A percentile compares a stretch with the other conserved stretches of the same genome.
phyloP scores from a whole-genome alignment of 2,888 invertebrate genomes.

The Camptogramma bilineatum region DNA sequence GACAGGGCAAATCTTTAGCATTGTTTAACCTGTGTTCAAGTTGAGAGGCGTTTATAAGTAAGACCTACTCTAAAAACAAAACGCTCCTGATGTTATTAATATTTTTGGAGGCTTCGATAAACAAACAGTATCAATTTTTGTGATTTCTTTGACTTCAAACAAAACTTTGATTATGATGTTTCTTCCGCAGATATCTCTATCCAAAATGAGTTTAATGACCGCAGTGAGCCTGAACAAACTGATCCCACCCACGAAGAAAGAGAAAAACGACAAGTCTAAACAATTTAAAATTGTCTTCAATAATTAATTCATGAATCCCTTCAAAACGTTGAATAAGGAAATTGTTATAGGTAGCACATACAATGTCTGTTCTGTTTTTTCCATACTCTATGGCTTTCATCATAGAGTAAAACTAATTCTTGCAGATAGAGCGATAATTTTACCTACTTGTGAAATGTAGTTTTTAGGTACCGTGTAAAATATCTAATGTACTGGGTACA shows the following conservation, averaged over 20 bases:
- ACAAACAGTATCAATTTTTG: no score
- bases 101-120: no score
- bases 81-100: no score
- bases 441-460: conserved; percentile 9
- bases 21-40: no score
- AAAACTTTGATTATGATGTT: neutral
- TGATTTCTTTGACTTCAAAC: conserved; percentile 15
- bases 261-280: conserved; percentile 61
- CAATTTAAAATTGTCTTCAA: neutral
- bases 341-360: neutral
- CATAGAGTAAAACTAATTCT: neutral
- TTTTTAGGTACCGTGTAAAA: conserved; percentile 14
- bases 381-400: neutral
- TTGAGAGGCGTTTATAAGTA: no score
- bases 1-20: no score
- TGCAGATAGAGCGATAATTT: neutral
- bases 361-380: conserved; percentile 1
- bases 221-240: conserved; percentile 65
- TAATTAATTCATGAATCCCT: neutral
- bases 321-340: neutral
- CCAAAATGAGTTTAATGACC: conserved; percentile 54
- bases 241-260: conserved; percentile 61
- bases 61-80: no score
- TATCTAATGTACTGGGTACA: conserved; percentile 27
- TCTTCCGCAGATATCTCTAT: conserved; percentile 57